phyloP scores from a whole-genome alignment of 2,888 invertebrate genomes.

The Drosophila melanosoma region DNA sequence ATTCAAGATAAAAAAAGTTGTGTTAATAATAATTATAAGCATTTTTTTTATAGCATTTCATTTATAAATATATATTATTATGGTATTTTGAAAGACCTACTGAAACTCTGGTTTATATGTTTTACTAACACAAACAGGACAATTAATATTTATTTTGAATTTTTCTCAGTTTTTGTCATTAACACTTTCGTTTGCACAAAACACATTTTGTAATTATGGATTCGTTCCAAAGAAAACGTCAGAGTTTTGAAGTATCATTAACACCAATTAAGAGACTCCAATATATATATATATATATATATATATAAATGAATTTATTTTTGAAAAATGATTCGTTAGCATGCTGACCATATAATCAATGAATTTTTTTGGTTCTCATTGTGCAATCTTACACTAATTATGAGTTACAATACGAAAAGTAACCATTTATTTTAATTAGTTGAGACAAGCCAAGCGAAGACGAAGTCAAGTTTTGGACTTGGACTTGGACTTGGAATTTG shows the following conservation, averaged over 20 bases:
- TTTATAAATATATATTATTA: too few relatives aligned
- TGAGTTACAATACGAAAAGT: slow-evolving; percentile 24
- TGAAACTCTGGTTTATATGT: neutral
- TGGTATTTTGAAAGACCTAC: neutral
- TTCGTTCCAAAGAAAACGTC: slow-evolving; percentile 26
- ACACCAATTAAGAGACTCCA: slow-evolving; percentile 23
- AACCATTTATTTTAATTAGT: slow-evolving; percentile 71
- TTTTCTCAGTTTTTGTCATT: neutral
- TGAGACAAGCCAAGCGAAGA: slow-evolving; percentile 11
- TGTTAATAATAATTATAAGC: neutral
- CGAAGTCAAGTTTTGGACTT: slow-evolving; percentile 8
- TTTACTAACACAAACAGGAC: neutral
- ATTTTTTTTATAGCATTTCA: neutral
- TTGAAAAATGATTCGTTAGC: slow-evolving; percentile 59
- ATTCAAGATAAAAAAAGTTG: neutral
- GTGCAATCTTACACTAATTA: slow-evolving; percentile 32
- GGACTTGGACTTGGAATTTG: slow-evolving; percentile 3
- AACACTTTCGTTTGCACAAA: slow-evolving; percentile 25
- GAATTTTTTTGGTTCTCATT: slow-evolving; percentile 44
- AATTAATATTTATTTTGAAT: neutral
- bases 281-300: slow-evolving; percentile 11
- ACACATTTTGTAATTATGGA: slow-evolving; percentile 24
- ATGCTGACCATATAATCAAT: slow-evolving; percentile 30
- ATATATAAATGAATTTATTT: neutral
- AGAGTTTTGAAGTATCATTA: slow-evolving; percentile 49